Evolutionary conservation across 2,797 vertebrate species (phyloP), one percentile per base, ranked within the genome.

Genomic region (Thripadectes ignobilis): DNA sequence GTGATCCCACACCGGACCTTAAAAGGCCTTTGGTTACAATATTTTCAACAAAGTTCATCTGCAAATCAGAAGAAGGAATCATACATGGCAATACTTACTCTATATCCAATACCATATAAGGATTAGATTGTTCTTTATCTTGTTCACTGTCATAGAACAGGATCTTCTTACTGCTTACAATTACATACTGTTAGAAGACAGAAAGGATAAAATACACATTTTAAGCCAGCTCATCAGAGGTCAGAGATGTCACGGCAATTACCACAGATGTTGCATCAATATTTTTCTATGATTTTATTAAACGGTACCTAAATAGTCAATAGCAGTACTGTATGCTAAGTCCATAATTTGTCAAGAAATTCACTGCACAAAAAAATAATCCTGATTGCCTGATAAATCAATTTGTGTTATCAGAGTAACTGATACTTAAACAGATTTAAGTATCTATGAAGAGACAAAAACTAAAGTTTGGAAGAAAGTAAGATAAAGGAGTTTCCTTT

Each of bases 131-230:
- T 78, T 99, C 99, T 96, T 98, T 98, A 97, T 99, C 99, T 97
- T 98, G 98, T 87, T 99, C 99, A 0, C 98, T 99, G 97, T 99
- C 98, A 96, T 99, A 99, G 98, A 99, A 99, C 85, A 99, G 98
- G 92, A 99, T 99, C 98, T 99, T 99, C 98, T 99, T 99, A 97
- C 99, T 99, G 98, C 99, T 99, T 80, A 99, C 98, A 92, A 97
- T 97, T 88, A 98, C 97, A 80, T 98, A 99, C 99, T 99, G 97
- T 96, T 94, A 93, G 74, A 83, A 96, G 82, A 75, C 71, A 96
- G 69, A 83, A 71, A 81, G 36, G 10, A 86, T 82, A 74, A 93
- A 91, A 58, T 5, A 34, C 2, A 80, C 5, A 4, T 91, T 86
- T 88, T 85, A 90, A 84, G 83, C 63, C 54, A 85, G 30, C 13